phyloP scores from a whole-genome alignment of 2,797 vertebrate genomes.

The Urocyon cinereoargenteus region DNA sequence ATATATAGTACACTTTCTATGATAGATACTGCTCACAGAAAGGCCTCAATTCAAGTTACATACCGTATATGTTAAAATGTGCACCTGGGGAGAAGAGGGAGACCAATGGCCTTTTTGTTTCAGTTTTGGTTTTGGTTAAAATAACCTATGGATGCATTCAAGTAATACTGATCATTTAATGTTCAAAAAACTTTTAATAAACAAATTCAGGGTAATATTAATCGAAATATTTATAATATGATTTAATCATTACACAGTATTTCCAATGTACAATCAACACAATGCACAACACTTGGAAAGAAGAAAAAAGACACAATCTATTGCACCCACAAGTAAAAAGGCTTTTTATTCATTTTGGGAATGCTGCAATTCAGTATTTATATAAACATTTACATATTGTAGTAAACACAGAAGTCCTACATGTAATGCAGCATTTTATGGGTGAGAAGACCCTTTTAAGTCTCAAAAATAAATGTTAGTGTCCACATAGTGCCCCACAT shows the following conservation, averaged over 20 bases:
- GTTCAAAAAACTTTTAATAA: constrained; percentile 92
- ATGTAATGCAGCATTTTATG: constrained; percentile 88
- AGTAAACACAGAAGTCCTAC: constrained; percentile 91
- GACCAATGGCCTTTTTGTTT: constrained; percentile 76
- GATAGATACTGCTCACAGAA: constrained; percentile 89
- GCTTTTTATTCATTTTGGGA: constrained; percentile 85
- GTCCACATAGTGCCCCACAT: constrained; percentile 76
- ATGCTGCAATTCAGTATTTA: constrained; percentile 88
- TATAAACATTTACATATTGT: constrained; percentile 91
- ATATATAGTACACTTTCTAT: constrained; percentile 95
- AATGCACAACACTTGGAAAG: constrained; percentile 88
- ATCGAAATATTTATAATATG: constrained; percentile 91
- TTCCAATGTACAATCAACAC: constrained; percentile 92
- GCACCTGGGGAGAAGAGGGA: constrained; percentile 86
- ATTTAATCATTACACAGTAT: constrained; percentile 90
- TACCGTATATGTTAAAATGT: constrained; percentile 88
- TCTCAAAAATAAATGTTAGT: constrained; percentile 83
- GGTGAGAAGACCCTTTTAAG: constrained; percentile 75
- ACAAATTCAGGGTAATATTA: constrained; percentile 92
- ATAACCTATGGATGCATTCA: constrained; percentile 84
- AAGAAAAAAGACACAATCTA: constrained; percentile 82
- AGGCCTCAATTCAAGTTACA: constrained; percentile 85
- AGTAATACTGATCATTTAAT: constrained; percentile 90
- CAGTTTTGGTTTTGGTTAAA: constrained; percentile 74
- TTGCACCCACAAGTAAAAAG: constrained; percentile 93